Base-by-base conservation (phyloP, 2,113 vertebrate species). In the Callopanchax toddi region DNA sequence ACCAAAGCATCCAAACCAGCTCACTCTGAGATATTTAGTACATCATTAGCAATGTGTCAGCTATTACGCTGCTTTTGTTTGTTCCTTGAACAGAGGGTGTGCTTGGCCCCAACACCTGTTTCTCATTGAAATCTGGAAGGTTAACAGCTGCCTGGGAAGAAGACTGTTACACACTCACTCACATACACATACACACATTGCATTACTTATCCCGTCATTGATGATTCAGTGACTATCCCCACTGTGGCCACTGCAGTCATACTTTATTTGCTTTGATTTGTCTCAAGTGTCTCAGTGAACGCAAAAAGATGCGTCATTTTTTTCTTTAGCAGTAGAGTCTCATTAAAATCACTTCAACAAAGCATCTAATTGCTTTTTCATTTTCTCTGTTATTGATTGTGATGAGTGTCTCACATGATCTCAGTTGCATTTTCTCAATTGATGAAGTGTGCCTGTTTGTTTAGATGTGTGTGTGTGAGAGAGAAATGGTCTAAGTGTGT, bases 71-170 rank as follows among this genome's bases (percentile, higher is more conserved):
- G 54, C n/a, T 67, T 74, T 69, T 23, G 50, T 29, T 60, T 48
- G 51, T 76, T 71, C 40, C 67, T 76, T 13, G 1, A 5, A 32
- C 29, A 63, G 51, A 54, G 61, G 29, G 26, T 59, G 46, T 37
- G 43, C 57, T 65, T 73, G 73, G 52, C 50, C 56, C 50, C 62
- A 26, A 60, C 83, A 86, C 83, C 81, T 86, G 83, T 89, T 85
- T 86, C 74, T 80, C 73, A 85, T 87, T 86, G 64, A 80, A 82
- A 73, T 71, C 71, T 80, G 57, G 62, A 79, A 83, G 69, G 66
- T 74, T 80, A 79, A 79, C 79, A 80, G 79, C 68, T 82, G 81
- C 59, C 52, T 70, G 77, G 34, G 54, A 74, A 69, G 21, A 72
- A 67, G 71, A 73, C 32, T 62, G 60, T 83, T 12, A 64, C 16